Conservation (phyloP, 2,797 vertebrate genomes). For the Gadopsis bispinosus region DNA sequence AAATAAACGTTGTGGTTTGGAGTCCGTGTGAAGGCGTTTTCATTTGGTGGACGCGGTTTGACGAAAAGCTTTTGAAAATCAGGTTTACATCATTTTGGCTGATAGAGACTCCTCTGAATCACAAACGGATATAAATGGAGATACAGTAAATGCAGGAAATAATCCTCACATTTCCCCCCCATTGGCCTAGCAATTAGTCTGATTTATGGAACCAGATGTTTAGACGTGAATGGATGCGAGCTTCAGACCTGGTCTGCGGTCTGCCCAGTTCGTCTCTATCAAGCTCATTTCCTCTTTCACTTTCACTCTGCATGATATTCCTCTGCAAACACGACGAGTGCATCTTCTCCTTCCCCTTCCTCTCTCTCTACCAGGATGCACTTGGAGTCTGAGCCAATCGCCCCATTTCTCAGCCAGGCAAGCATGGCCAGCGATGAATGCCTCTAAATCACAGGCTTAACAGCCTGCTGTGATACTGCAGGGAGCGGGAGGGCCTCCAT, state of each 20-base stretch:
- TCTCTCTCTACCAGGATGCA: not conserved
- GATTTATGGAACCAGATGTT: not conserved
- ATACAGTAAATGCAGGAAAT: too few species aligned
- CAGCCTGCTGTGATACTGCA: constrained; percentile 47
- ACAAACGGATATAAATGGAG: too few species aligned
- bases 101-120: not conserved
- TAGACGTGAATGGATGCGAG: not conserved
- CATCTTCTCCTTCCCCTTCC: not conserved
- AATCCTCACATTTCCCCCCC: too few species aligned
- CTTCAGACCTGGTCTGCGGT: not conserved
- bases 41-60: too few species aligned
- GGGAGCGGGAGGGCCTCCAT: constrained; percentile 24
- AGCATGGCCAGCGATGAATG: constrained; percentile 34
- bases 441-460: constrained; percentile 54
- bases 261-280: not conserved
- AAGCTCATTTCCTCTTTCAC: not conserved
- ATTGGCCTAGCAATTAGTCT: not conserved
- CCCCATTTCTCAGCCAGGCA: constrained; percentile 34
- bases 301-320: not conserved
- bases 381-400: constrained; percentile 31
- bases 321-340: too few species aligned
- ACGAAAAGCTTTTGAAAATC: not conserved
- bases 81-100: not conserved
- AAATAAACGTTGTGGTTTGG: not conserved
- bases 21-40: not conserved